Evolutionary conservation across 2,113 vertebrate genomes (phyloP), one percentile per base, ranked within the genome.

Genomic region (Chaetorhynchus papuensis): DNA sequence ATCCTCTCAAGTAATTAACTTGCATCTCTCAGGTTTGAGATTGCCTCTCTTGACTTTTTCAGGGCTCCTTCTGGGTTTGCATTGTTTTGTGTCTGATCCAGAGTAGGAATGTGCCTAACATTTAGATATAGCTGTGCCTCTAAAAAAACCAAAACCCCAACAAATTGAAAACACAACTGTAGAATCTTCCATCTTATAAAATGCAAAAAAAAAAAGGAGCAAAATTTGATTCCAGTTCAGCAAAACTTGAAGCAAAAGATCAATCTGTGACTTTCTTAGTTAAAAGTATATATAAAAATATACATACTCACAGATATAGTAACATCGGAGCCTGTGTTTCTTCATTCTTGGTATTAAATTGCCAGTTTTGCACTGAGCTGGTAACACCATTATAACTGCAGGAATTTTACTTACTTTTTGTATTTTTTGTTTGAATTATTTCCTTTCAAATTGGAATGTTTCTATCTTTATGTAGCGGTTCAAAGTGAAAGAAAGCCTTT

Each of bases 401-500:
- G 72, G 54, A 78, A 60, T 77, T 95, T 50, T 80, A 69, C 15
- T 41, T 49, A 49, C 18, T 49, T 82, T 49, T 53, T 65, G 8
- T 77, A 30, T 28, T 78, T 84, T 52, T 78, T 21, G 11, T 63
- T 84, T 66, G 2, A 45, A 66, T 49, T 80, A 64, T 33, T 92
- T 93, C 49, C 63, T 94, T 93, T 97, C 49, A 96, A 93, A 82
- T 59, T 6, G 70, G 33, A 70, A 10, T 66, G 13, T 82, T 94
- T 74, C 45, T 96, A 6, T 96, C 91, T 35, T 91, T 90, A 28
- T 92, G 77, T 81, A 99, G 99, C 99, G 96, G 99, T 99, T 86
- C 99, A 99, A 95, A 99, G 99, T 98, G 99, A 99, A 96, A 98
- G 99, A 94, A 99, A 99, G 88, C 99, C 99, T 37, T 99, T 99